A percentile compares a stretch with the other conserved stretches of the same genome.
Conservation (phyloP, 2,113 vertebrate species). For the Mystacornis crossleyi region DNA sequence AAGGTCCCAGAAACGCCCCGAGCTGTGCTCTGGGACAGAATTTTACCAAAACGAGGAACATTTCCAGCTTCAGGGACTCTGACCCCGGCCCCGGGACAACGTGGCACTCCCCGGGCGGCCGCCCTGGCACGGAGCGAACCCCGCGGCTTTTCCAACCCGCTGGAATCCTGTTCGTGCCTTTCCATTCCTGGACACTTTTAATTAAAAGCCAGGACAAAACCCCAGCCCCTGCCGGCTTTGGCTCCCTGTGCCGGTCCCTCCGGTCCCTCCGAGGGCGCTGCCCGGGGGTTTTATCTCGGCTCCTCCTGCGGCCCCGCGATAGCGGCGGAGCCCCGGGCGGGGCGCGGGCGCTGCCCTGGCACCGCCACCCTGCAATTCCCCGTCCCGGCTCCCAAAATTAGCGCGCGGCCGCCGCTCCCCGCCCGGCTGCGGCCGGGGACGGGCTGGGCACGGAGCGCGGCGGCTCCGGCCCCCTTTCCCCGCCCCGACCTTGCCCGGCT, state of each 20-base stretch:
- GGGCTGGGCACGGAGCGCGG: not conserved
- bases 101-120: rapidly evolving
- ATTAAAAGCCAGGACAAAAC: not conserved
- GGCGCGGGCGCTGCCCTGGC: not conserved
- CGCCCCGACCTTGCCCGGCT: too few relatives aligned
- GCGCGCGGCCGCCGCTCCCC: rapidly evolving
- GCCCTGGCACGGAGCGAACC: rapidly evolving
- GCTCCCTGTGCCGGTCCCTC: not conserved
- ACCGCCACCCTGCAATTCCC: not conserved
- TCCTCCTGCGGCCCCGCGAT: not conserved
- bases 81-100: rapidly evolving
- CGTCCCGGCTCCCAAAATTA: not conserved
- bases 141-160: not conserved
- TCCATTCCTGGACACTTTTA: not conserved
- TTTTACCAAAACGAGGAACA: rapidly evolving
- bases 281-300: not conserved
- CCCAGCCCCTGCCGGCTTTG: rapidly evolving
- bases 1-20: not conserved
- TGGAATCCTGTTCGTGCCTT: rapidly evolving
- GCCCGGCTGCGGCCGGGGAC: not conserved
- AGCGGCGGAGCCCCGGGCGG: not conserved
- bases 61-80: rapidly evolving
- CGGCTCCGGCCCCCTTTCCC: too few relatives aligned
- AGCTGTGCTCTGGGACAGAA: rapidly evolving
- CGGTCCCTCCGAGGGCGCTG: not conserved